phyloP scores from a whole-genome alignment of 37 sponge, comb jelly and placozoan genomes.

The Cladorhizidae sp. region DNA sequence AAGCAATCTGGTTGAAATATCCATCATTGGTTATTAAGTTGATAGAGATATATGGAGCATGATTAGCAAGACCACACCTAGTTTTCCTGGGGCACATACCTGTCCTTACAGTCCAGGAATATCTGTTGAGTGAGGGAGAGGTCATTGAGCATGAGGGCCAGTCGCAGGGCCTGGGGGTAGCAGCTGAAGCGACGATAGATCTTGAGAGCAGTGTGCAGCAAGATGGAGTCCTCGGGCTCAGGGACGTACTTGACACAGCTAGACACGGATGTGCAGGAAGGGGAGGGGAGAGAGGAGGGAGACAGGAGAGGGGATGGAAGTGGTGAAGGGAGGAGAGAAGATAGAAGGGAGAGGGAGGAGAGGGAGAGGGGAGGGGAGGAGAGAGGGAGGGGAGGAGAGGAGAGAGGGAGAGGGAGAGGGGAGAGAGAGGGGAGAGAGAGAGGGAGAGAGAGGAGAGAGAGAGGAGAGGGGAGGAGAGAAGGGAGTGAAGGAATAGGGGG shows the following conservation, averaged over 20 bases:
- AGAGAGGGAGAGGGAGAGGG: conserved; percentile 14
- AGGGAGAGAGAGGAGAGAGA: conserved; percentile 24
- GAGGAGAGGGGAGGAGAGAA: background rate
- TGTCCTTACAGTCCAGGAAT: conserved; percentile 73
- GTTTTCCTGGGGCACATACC: too few species aligned
- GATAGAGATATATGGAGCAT: too few species aligned
- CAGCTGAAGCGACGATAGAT: conserved; percentile 77
- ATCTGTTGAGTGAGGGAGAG: conserved; percentile 69
- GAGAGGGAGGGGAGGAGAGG: too few species aligned
- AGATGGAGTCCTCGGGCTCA: conserved; percentile 90
- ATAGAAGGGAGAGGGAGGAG: too few species aligned
- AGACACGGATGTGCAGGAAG: background rate
- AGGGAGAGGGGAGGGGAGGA: too few species aligned
- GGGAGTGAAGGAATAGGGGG: too few species aligned
- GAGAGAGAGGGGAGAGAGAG: conserved; percentile 1
- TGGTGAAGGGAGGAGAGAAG: too few species aligned
- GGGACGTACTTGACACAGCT: conserved; percentile 97
- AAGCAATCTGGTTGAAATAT: too few species aligned
- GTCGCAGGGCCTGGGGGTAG: conserved; percentile 82
- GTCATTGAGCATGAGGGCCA: conserved; percentile 93
- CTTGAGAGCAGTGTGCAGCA: conserved; percentile 79
- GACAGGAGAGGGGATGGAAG: too few species aligned
- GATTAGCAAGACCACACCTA: too few species aligned
- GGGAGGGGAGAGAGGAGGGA: conserved; percentile 1
- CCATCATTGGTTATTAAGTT: too few species aligned